These are phyloP conservation scores for Battus philenor DNA, from an alignment of 1,140 invertebrate species.

Conservation along the genomic window DNA sequence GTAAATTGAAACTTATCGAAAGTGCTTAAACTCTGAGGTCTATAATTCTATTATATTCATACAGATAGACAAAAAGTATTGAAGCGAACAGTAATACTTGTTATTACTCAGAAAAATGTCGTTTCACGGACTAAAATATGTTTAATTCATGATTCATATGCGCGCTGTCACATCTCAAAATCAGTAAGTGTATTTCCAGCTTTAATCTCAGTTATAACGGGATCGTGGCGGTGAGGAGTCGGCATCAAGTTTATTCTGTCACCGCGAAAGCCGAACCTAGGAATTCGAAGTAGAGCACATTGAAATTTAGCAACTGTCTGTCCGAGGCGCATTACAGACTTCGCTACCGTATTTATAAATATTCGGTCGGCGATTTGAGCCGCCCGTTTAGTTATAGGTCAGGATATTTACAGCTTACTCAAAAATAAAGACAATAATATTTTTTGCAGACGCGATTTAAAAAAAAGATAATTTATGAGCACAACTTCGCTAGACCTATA, in stretches of 20 bases:
- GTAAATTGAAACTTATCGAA: too few species aligned
- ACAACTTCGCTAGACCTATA: too few species aligned
- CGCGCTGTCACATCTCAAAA: constrained; percentile 11
- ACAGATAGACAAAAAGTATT: too few species aligned
- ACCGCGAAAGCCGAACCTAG: constrained; percentile 52
- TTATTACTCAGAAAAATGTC: constrained; percentile 17
- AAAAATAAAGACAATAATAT: constrained; percentile 40
- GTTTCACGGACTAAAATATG: constrained; percentile 4
- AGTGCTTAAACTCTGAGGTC: too few species aligned
- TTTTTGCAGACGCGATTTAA: constrained; percentile 25
- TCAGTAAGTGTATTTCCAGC: constrained; percentile 15
- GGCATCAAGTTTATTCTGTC: constrained; percentile 40
- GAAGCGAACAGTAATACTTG: too few species aligned
- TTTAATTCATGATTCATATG: constrained; percentile 16
- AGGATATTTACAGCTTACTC: constrained; percentile 55
- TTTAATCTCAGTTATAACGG: constrained; percentile 15
- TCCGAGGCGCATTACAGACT: constrained; percentile 59
- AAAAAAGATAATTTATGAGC: too few species aligned
- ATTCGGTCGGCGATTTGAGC: constrained; percentile 56
- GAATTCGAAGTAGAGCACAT: constrained; percentile 65
- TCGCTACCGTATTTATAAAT: constrained; percentile 70
- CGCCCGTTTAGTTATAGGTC: constrained; percentile 59
- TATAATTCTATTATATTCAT: too few species aligned
- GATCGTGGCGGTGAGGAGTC: constrained; percentile 14
- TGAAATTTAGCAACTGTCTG: constrained; percentile 74